phyloP scores from a whole-genome alignment of 2,797 vertebrate species.

The Benthosema pterotum region DNA sequence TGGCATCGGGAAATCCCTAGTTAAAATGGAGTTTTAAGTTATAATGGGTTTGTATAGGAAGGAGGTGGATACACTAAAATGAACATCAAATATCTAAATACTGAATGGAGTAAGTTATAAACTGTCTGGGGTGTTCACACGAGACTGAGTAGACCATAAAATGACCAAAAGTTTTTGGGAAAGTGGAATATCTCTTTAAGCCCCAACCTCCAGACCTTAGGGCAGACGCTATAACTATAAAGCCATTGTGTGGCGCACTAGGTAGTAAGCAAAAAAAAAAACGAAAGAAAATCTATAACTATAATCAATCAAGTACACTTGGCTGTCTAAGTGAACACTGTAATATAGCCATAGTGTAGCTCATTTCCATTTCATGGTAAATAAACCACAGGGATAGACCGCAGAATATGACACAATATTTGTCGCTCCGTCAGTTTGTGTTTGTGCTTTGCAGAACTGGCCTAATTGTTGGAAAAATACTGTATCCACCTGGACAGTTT shows the following conservation, averaged over 20 bases:
- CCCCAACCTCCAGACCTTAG: too few species aligned
- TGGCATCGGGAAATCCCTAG: too few species aligned
- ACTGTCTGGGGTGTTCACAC: too few species aligned
- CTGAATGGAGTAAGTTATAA: too few species aligned
- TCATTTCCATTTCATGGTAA: conserved; percentile 53
- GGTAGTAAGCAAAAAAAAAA: not conserved
- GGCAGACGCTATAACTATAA: too few species aligned
- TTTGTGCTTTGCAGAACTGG: conserved; percentile 50
- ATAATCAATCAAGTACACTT: conserved; percentile 20
- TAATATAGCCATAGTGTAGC: conserved; percentile 11
- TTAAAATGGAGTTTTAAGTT: too few species aligned
- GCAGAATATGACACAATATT: conserved; percentile 67
- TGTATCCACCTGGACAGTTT: conserved; percentile 63
- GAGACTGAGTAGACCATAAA: too few species aligned
- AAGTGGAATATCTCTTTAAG: too few species aligned
- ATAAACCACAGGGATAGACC: conserved; percentile 53
- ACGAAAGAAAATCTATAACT: conserved; percentile 18
- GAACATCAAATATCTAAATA: too few species aligned
- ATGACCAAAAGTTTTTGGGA: too few species aligned
- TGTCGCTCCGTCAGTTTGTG: conserved; percentile 65
- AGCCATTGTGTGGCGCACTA: not conserved
- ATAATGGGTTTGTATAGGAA: too few species aligned
- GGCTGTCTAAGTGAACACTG: conserved; percentile 15
- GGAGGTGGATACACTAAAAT: too few species aligned
- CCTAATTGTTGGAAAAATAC: conserved; percentile 58